A percentile compares a stretch with the other conserved stretches of the same genome.
Evolutionary conservation across 2,888 invertebrate species (phyloP).

Genomic region (Drosophila testacea): DNA sequence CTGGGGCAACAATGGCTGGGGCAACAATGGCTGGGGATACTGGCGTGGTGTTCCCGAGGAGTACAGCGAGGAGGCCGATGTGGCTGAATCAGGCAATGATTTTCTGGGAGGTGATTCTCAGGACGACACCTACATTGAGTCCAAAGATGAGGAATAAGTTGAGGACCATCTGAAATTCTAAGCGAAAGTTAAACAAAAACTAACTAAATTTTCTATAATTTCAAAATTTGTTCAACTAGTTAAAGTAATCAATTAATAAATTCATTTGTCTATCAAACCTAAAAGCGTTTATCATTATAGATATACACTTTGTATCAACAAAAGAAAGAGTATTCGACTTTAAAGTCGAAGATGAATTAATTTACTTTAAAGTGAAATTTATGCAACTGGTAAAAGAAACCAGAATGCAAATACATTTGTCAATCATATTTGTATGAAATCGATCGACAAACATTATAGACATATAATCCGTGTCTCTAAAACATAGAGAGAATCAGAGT

Average conservation of each 20-base stretch:
- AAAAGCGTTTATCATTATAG: not conserved
- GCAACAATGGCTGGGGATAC: constrained; percentile 14
- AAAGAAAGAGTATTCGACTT: too few relatives aligned
- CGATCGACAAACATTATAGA: constrained; percentile 32
- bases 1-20: not conserved
- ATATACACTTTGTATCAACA: too few relatives aligned
- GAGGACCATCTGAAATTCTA: not conserved
- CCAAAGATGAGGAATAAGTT: not conserved
- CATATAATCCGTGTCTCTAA: not conserved
- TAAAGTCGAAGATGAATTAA: too few relatives aligned
- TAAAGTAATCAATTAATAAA: constrained; percentile 28
- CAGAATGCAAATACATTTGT: constrained; percentile 14
- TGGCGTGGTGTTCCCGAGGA: constrained; percentile 28
- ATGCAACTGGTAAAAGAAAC: constrained; percentile 20
- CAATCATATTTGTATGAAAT: constrained; percentile 1
- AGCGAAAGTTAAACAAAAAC: not conserved
- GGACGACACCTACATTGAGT: not conserved
- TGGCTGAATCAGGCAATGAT: not conserved
- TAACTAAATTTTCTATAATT: not conserved
- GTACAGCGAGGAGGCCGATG: not conserved
- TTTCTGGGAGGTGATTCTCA: not conserved
- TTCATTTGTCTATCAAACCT: constrained; percentile 11
- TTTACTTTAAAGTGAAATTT: not conserved
- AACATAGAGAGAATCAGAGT: constrained; percentile 9
- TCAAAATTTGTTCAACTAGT: constrained; percentile 11